Evolutionary conservation across 2,797 vertebrate species (phyloP), one percentile per base, ranked within the genome.

Genomic region (Caiman crocodilus): DNA sequence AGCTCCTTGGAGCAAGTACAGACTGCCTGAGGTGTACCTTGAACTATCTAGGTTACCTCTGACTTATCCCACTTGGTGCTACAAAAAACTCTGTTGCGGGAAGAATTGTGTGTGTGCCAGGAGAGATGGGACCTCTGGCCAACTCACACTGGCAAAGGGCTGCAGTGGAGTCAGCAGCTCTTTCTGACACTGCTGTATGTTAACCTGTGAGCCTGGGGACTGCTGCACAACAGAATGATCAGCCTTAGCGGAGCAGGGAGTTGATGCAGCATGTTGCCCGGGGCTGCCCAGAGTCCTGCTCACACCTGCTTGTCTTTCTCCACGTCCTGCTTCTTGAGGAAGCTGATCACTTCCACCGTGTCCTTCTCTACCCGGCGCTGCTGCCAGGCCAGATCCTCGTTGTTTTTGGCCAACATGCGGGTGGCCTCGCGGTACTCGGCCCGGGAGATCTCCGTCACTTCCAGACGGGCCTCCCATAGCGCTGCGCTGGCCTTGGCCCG

Each of bases 381-480:
- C 6, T 98, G 98, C 75, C 88, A 96, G 79, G 96, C 98, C 81
- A 99, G 97, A 11, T 98, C 97, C 30, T 98, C 98, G 35, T 99
- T 99, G 55, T 95, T 96, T 64, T 96, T 95, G 26, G 98, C 98
- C 75, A 98, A 90, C 76, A 88, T 97, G 20, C 94, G 95, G 20
- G 98, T 96, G 5, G 97, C 95, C 75, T 98, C 98, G 1, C 98
- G 98, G 91, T 98, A 98, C 60, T 98, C 97, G 12, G 79, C 90
- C 12, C 98, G 98, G 5, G 98, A 98, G 90, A 95, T 94, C 71
- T 98, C 98, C 1, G 97, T 98, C 77, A 98, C 93, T 90, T 98
- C 96, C 80, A 99, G 84, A 91, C 98, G 98, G 35, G 98, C 95
- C 97, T 99, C 99, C 99, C 99, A 99, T 5, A 99, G 97, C 28